Percentiles rank a stretch among this genome's conserved stretches.
phyloP scores from a whole-genome alignment of 1,140 invertebrate genomes.

The Penaeus indicus region DNA sequence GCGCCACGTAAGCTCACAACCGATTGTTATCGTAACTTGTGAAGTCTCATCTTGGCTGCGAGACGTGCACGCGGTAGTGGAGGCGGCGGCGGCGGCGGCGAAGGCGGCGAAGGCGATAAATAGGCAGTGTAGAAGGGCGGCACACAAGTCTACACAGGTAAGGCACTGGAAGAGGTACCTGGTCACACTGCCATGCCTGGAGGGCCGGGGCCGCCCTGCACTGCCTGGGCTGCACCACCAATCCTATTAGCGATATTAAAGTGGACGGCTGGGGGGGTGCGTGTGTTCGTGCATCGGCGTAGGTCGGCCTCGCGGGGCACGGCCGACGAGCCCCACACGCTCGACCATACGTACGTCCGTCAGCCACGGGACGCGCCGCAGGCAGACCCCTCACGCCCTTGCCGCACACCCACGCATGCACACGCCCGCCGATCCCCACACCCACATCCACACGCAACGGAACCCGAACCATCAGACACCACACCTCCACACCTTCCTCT shows the following conservation, averaged over 20 bases:
- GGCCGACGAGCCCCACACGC: too few species aligned
- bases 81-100: not conserved
- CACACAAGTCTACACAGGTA: not conserved
- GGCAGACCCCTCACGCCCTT: too few species aligned
- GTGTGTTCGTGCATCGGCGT: conserved; percentile 32
- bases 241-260: conserved; percentile 58
- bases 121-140: not conserved
- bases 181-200: conserved; percentile 9
- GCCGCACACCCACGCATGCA: too few species aligned
- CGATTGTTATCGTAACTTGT: too few species aligned
- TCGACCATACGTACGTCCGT: too few species aligned
- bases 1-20: too few species aligned
- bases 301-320: not conserved
- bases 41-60: too few species aligned
- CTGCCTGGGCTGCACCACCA: conserved; percentile 50
- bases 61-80: not conserved
- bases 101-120: not conserved
- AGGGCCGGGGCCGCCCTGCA: conserved; percentile 33
- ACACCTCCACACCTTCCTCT: too few species aligned
- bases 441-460: too few species aligned
- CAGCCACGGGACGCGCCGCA: too few species aligned
- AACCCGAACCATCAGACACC: too few species aligned
- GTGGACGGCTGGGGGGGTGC: conserved; percentile 36
- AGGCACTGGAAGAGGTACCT: conserved; percentile 24
- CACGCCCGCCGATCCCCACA: too few species aligned